Base-by-base conservation (phyloP, 2,113 vertebrate species). In the Montifringilla adamsi region DNA sequence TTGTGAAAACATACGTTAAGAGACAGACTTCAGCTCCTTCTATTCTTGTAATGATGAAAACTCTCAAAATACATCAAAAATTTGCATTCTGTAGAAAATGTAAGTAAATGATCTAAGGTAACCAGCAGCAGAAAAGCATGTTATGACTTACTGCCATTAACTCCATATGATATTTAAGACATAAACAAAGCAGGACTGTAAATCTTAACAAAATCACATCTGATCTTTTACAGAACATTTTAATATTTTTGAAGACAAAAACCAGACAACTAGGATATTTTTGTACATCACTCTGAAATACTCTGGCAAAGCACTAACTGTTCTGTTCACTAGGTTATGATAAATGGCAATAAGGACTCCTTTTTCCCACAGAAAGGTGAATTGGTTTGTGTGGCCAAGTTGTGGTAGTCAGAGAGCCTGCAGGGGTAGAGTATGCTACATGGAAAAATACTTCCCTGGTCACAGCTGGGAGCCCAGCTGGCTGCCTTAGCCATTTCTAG, bases 21-120 rank as follows among this genome's bases (percentile, higher is more conserved):
- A 83, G 50, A 79, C 79, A 94, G 72, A 69, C 39, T 95, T 93
- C 46, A 82, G 69, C 49, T 87, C 87, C 84, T 69, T 68, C 55
- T 89, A 44, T 53, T 91, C 55, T 68, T 4, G 0, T 33, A 84
- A 72, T 39, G 43, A 86, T 50, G 33, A 80, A 86, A 88, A 53
- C 15, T 58, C 55, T 64, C 53, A 79, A 93, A 89, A 86, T 37
- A 79, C 7, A 15, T 62, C 58, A 76, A 19, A 62, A 49, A 73
- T 87, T 14, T 66, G 13, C n/a, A 73, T 85, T 75, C 33, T 64
- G 49, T 39, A 72, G 27, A 60, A 89, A 84, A n/a, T 15, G 49
- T 5, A 39, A 68, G 41, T 60, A 69, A 69, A 55, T 35, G 3
- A 80, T 69, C n/a, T 55, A 66, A 79, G 49, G n/a, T 28, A 85